Evolutionary conservation across 2,888 invertebrate genomes (phyloP).

Genomic region (Vanessa cardui): DNA sequence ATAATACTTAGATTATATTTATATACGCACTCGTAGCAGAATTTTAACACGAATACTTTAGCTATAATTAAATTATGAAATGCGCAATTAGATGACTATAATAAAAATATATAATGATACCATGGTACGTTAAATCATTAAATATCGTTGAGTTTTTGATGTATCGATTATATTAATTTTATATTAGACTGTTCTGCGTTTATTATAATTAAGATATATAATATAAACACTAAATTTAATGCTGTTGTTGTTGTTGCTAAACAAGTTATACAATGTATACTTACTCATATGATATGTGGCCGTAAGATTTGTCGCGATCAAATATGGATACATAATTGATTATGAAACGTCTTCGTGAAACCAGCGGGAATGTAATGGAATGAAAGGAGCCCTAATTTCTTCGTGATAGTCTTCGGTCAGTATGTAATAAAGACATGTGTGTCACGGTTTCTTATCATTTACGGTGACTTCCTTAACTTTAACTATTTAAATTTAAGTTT

Average conservation of each 20-base stretch:
- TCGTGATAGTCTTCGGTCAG: conserved; percentile 56
- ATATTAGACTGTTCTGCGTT: conserved; percentile 57
- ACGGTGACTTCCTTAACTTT: background rate
- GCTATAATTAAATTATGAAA: conserved; percentile 59
- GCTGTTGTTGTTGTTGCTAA: conserved; percentile 83
- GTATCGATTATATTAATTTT: conserved; percentile 46
- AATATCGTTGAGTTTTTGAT: conserved; percentile 44
- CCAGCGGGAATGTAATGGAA: background rate
- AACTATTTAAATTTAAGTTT: background rate
- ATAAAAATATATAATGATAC: conserved; percentile 29
- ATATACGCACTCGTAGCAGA: conserved; percentile 54
- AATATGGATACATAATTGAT: conserved; percentile 29
- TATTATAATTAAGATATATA: conserved; percentile 58
- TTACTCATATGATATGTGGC: conserved; percentile 52
- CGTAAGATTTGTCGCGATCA: conserved; percentile 51
- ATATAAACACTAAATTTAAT: conserved; percentile 74
- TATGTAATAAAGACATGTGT: conserved; percentile 54
- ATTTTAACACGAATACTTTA: conserved; percentile 62
- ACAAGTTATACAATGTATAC: conserved; percentile 77
- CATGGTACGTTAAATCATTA: conserved; percentile 40
- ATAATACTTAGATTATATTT: conserved; percentile 53
- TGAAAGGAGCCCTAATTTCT: conserved; percentile 42
- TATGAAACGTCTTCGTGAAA: background rate
- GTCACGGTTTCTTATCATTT: conserved; percentile 46
- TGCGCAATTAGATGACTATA: conserved; percentile 51